Evolutionary conservation across 2,888 invertebrate genomes (phyloP).

Genomic region (Gnatocerus cornutus): DNA sequence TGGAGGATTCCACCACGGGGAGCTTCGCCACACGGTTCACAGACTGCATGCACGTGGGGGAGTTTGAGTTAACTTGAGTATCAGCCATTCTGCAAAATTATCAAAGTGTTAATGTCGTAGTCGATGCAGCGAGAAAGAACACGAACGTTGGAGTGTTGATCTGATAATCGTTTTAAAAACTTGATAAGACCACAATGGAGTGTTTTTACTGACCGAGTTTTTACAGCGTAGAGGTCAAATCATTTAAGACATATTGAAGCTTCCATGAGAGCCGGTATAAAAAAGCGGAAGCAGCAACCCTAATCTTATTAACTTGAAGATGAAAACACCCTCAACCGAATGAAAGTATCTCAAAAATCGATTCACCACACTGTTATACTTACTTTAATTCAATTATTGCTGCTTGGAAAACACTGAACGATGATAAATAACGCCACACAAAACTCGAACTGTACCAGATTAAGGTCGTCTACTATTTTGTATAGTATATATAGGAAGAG

Average conservation of each 20-base stretch:
- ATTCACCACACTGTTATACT: no score
- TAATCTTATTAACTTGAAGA: no score
- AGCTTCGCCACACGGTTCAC: constrained; percentile 74
- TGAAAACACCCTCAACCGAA: no score
- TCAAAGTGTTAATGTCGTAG: neutral
- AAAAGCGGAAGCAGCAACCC: no score
- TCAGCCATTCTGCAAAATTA: constrained; percentile 52
- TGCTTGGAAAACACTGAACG: no score
- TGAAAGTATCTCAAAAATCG: no score
- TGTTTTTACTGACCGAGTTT: constrained; percentile 6
- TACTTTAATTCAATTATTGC: no score
- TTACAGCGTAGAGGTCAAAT: constrained; percentile 7
- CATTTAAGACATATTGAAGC: neutral
- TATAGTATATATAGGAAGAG: constrained; percentile 28
- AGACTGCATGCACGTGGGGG: constrained; percentile 72
- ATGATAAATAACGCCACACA: no score
- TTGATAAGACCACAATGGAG: constrained; percentile 19
- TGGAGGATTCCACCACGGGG: constrained; percentile 75
- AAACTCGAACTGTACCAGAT: neutral
- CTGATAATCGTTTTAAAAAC: constrained; percentile 31
- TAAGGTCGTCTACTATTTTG: constrained; percentile 10
- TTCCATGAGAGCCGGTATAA: no score
- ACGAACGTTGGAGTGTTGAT: neutral
- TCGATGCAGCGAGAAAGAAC: no score
- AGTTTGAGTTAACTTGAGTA: constrained; percentile 41